A percentile compares a stretch with the other conserved stretches of the same genome.
Conservation (phyloP, 2,113 vertebrate species). For the Hippocampus barbouri region DNA sequence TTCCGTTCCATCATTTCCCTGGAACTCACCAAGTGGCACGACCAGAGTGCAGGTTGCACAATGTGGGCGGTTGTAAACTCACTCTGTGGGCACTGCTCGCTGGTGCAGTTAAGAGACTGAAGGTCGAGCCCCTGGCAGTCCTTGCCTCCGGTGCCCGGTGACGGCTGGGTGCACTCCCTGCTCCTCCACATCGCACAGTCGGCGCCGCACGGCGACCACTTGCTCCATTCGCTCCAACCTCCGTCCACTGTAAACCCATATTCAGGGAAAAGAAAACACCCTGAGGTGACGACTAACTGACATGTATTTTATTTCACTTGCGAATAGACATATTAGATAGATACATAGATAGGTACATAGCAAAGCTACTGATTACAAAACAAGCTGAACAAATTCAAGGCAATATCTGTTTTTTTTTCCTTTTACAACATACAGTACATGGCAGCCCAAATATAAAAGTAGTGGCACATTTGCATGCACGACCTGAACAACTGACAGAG, state of each 20-base stretch:
- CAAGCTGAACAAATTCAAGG: conserved; percentile 23
- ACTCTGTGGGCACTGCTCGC: conserved; percentile 91
- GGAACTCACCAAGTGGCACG: conserved; percentile 5
- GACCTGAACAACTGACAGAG: conserved; percentile 32
- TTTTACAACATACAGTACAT: neutral
- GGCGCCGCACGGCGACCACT: conserved; percentile 87
- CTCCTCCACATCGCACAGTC: conserved; percentile 96
- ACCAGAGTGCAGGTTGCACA: conserved; percentile 11
- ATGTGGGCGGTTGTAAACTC: conserved; percentile 65
- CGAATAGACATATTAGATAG: neutral
- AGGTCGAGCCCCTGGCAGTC: conserved; percentile 86
- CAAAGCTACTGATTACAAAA: conserved; percentile 27
- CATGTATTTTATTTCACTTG: neutral
- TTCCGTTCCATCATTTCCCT: conserved; percentile 2
- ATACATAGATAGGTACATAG: too few species aligned
- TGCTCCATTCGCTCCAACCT: conserved; percentile 94
- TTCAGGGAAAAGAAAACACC: neutral
- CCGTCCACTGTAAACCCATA: conserved; percentile 82
- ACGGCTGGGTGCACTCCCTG: conserved; percentile 90
- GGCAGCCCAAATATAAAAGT: conserved; percentile 14
- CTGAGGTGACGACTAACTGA: neutral
- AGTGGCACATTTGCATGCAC: conserved; percentile 37
- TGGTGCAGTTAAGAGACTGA: conserved; percentile 95
- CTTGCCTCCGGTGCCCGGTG: conserved; percentile 88
- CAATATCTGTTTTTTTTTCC: neutral